Evolutionary conservation across 2,113 vertebrate species (phyloP).

Genomic region (Donacobius atricapilla): DNA sequence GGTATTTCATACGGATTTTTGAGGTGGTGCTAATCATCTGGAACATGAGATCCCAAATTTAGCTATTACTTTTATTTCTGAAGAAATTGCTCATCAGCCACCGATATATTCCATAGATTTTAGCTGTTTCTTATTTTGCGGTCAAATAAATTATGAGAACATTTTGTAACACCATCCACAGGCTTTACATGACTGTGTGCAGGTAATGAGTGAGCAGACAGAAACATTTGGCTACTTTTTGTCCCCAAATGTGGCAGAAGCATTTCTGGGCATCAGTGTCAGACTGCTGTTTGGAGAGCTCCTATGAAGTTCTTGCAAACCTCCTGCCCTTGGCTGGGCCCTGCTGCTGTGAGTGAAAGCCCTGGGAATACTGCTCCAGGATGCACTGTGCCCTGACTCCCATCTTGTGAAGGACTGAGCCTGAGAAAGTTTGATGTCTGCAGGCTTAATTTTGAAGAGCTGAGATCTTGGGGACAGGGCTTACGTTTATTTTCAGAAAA

Average conservation of each 20-base stretch:
- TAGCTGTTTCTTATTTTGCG: not conserved
- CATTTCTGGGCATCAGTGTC: not conserved
- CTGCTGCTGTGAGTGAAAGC: not conserved
- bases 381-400: fast-evolving
- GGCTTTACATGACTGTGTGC: not conserved
- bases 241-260: not conserved
- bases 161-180: not conserved
- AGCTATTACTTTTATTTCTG: not conserved
- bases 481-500: not conserved
- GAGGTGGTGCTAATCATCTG: not conserved
- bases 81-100: not conserved
- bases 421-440: not conserved
- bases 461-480: not conserved
- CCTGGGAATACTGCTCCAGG: not conserved
- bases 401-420: not conserved
- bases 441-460: not conserved
- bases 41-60: not conserved
- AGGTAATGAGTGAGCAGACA: not conserved
- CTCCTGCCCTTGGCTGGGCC: not conserved
- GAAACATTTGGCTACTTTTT: not conserved
- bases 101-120: not conserved
- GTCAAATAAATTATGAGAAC: not conserved
- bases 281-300: not conserved
- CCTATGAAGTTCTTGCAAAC: not conserved
- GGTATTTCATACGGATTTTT: not conserved